phyloP scores from a whole-genome alignment of 1,140 invertebrate species.

The Trissolcus basalis region DNA sequence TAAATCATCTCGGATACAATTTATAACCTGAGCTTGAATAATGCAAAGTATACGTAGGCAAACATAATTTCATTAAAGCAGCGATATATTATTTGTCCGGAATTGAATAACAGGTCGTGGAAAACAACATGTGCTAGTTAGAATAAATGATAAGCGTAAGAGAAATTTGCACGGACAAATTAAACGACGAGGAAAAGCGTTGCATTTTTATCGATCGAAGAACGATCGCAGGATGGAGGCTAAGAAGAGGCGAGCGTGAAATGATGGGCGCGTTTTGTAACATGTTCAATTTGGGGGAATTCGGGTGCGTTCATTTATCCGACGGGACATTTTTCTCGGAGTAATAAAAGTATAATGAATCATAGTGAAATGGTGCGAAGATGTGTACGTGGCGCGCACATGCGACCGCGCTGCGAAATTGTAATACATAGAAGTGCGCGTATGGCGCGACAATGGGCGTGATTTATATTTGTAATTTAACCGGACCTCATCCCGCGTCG shows the following conservation, averaged over 20 bases:
- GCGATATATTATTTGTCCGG: neutral
- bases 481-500: slow-evolving; percentile 60
- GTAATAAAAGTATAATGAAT: slow-evolving; percentile 55
- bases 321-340: slow-evolving; percentile 35
- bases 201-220: slow-evolving; percentile 5
- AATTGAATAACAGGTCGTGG: neutral
- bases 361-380: slow-evolving; percentile 39
- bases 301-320: slow-evolving; percentile 30
- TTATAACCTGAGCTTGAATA: neutral
- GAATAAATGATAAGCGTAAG: slow-evolving; percentile 1
- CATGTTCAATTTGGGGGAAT: slow-evolving; percentile 44
- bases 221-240: neutral
- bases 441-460: slow-evolving; percentile 63
- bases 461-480: slow-evolving; percentile 73
- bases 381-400: slow-evolving; percentile 16
- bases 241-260: slow-evolving; percentile 20
- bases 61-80: slow-evolving; percentile 1
- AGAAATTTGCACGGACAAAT: slow-evolving; percentile 2
- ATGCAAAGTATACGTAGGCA: neutral
- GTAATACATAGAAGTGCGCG: slow-evolving; percentile 60
- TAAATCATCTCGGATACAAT: neutral
- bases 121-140: neutral
- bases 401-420: slow-evolving; percentile 46
- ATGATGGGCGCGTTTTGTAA: slow-evolving; percentile 9
- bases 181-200: neutral